Conservation (phyloP, 2,113 vertebrate species). For the Carassius auratus region DNA sequence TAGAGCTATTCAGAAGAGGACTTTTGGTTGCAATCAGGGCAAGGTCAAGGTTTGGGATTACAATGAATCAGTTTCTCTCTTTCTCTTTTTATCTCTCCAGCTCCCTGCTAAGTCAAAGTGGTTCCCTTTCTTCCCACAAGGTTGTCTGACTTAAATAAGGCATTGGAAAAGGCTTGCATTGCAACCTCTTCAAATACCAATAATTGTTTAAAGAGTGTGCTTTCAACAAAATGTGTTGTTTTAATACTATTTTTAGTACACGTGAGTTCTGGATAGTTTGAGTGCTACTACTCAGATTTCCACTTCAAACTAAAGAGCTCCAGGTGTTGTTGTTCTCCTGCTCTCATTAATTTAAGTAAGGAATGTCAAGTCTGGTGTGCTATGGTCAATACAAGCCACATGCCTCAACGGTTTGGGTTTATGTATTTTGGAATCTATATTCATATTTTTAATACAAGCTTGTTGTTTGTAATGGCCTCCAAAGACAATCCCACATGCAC, state of each 20-base stretch:
- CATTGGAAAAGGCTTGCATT: not conserved
- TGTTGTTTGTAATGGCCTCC: conserved; percentile 45
- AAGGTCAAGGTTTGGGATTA: conserved; percentile 52
- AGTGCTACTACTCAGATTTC: not conserved
- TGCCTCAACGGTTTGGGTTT: conserved; percentile 30
- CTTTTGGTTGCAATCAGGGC: conserved; percentile 34
- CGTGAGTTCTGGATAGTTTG: too few species aligned
- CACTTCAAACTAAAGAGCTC: not conserved
- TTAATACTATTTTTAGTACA: not conserved
- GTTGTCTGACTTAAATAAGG: conserved; percentile 5
- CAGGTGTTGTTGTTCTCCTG: not conserved
- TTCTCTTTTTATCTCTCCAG: conserved; percentile 16
- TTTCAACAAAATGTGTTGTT: not conserved
- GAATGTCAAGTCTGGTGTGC: conserved; percentile 64
- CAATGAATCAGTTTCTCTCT: not conserved
- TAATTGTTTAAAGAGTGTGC: not conserved
- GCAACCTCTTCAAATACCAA: conserved; percentile 18
- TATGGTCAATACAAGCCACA: conserved; percentile 44
- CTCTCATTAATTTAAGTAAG: conserved; percentile 68
- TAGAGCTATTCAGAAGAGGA: conserved; percentile 19
- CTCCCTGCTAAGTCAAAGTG: not conserved
- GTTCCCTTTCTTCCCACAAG: not conserved
- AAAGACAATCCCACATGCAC: conserved; percentile 37
- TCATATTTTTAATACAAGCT: conserved; percentile 28
- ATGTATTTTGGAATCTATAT: conserved; percentile 30